Evolutionary conservation across 2,113 vertebrate genomes (phyloP).

Genomic region (Callipepla squamata): DNA sequence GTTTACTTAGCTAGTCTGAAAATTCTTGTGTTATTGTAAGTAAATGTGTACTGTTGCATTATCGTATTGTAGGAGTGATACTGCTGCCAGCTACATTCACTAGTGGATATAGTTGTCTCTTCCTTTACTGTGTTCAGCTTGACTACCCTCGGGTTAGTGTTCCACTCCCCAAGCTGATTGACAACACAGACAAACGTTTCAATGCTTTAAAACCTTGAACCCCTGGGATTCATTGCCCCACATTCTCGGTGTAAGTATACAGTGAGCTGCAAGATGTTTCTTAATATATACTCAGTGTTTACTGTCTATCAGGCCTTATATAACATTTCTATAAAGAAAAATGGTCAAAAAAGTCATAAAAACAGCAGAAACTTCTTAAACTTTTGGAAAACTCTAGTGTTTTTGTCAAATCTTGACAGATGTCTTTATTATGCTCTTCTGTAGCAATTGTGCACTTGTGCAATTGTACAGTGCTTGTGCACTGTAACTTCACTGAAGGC

Average conservation of each 20-base stretch:
- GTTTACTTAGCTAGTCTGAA: not conserved
- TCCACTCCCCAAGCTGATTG: fast-evolving
- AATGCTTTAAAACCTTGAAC: not conserved
- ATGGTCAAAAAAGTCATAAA: not conserved
- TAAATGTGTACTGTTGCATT: not conserved
- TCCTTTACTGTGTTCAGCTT: not conserved
- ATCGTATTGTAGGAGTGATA: not conserved
- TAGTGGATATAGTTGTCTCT: not conserved
- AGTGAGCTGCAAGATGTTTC: not conserved
- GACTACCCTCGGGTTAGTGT: not conserved
- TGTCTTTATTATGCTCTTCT: not conserved
- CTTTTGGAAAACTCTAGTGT: not conserved
- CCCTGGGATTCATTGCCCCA: not conserved
- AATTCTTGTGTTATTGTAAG: not conserved
- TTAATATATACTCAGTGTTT: not conserved
- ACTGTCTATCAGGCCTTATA: fast-evolving
- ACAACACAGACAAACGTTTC: not conserved
- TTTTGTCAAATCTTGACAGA: not conserved
- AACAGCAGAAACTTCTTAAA: not conserved
- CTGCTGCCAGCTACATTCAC: not conserved
- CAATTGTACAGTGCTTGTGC: too few relatives aligned
- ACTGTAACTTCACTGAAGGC: not conserved
- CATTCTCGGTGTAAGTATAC: not conserved
- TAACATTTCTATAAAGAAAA: not conserved
- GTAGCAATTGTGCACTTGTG: too few relatives aligned